A percentile compares a stretch with the other conserved stretches of the same genome.
Evolutionary conservation across 2,888 invertebrate genomes (phyloP).

Genomic region (Polietes domitor): DNA sequence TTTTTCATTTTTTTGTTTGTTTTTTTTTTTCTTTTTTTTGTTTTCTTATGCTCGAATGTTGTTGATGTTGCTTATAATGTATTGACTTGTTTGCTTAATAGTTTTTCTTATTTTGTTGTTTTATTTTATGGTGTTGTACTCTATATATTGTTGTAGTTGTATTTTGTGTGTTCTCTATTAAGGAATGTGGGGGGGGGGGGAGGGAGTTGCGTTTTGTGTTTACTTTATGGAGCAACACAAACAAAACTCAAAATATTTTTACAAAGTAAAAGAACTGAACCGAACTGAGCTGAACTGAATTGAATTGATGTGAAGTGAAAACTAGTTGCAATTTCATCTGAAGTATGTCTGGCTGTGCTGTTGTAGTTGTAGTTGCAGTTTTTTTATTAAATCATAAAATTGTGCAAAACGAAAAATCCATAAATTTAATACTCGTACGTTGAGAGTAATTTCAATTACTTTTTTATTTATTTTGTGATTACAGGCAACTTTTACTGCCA

Average conservation of each 20-base stretch:
- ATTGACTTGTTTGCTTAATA: constrained; percentile 25
- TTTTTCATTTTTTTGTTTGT: constrained; percentile 56
- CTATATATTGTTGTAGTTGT: not conserved
- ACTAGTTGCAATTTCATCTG: constrained; percentile 1
- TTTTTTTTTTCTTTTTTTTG: constrained; percentile 54
- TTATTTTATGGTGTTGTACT: constrained; percentile 20
- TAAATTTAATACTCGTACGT: constrained; percentile 9
- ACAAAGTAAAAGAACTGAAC: constrained; percentile 42
- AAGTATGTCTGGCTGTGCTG: not conserved
- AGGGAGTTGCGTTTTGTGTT: not conserved
- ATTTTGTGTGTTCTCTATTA: not conserved
- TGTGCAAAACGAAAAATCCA: not conserved
- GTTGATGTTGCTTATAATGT: constrained; percentile 26
- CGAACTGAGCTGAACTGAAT: constrained; percentile 43
- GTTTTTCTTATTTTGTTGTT: constrained; percentile 12
- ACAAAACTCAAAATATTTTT: constrained; percentile 28
- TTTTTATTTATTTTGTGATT: constrained; percentile 3
- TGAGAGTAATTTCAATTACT: not conserved
- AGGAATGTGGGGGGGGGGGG: not conserved
- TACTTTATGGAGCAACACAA: constrained; percentile 15
- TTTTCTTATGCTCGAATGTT: constrained; percentile 34
- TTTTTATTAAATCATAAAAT: constrained; percentile 18
- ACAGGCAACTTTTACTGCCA: not conserved
- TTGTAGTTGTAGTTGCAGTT: not conserved
- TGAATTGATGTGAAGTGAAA: constrained; percentile 47